phyloP scores from a whole-genome alignment of 2,888 invertebrate species.

The Malthinus flaveolus region DNA sequence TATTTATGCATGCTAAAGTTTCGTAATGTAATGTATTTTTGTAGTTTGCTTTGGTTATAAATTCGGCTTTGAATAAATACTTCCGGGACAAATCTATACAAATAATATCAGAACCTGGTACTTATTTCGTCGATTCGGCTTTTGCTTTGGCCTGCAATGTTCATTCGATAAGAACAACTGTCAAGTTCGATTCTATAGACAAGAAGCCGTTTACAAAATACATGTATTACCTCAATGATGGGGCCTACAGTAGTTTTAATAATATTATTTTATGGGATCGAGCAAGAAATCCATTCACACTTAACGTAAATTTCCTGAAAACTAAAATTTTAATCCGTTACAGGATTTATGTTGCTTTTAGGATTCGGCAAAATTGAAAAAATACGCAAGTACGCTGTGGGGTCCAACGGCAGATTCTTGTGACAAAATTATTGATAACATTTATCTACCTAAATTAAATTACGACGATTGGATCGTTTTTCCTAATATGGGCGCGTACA shows the following conservation, averaged over 20 bases:
- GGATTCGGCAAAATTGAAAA: slow-evolving; percentile 51
- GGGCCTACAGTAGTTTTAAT: slow-evolving; percentile 96
- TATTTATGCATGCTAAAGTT: background rate
- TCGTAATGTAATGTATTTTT: slow-evolving; percentile 51
- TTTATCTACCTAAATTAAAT: slow-evolving; percentile 70
- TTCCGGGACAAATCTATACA: slow-evolving; percentile 81
- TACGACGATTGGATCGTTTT: slow-evolving; percentile 89
- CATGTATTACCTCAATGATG: slow-evolving; percentile 99
- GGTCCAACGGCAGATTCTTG: slow-evolving; percentile 96
- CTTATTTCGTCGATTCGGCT: slow-evolving; percentile 94
- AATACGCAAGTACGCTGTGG: slow-evolving; percentile 76
- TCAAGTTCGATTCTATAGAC: slow-evolving; percentile 71
- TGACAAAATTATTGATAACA: slow-evolving; percentile 73
- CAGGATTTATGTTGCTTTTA: background rate
- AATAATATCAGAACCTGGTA: slow-evolving; percentile 94
- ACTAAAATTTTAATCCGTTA: too few relatives aligned
- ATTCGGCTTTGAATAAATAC: slow-evolving; percentile 75
- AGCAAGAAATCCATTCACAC: background rate
- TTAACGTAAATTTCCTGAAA: too few relatives aligned
- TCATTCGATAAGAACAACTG: slow-evolving; percentile 69
- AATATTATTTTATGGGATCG: slow-evolving; percentile 57
- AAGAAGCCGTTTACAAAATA: slow-evolving; percentile 43
- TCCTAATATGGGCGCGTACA: slow-evolving; percentile 97
- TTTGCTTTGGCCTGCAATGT: slow-evolving; percentile 89
- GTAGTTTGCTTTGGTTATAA: slow-evolving; percentile 77